These are phyloP conservation scores for Loris lydekkerianus DNA, from an alignment of 2,797 vertebrate species.

Conservation along the genomic window DNA sequence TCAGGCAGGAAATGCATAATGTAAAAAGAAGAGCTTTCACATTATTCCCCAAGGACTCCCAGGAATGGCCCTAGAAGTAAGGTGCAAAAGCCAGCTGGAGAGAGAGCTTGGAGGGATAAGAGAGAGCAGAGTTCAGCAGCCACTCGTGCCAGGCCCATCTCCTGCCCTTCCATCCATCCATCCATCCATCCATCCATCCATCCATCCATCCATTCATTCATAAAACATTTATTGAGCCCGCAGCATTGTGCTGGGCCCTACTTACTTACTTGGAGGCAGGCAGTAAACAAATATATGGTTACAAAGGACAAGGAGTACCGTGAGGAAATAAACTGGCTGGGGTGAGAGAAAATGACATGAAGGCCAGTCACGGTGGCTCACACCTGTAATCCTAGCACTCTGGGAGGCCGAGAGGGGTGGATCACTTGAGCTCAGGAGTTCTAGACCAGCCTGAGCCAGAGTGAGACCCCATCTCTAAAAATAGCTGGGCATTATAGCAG, in stretches of 20 bases:
- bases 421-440: too few species aligned
- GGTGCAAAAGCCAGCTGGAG: slow-evolving; percentile 51
- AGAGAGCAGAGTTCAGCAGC: background rate
- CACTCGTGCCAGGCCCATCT: background rate
- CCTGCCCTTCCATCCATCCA: background rate
- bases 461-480: too few species aligned
- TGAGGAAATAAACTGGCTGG: background rate
- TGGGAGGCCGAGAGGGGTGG: too few species aligned
- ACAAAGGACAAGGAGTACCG: background rate
- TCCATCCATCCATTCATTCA: slow-evolving; percentile 49
- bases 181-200: slow-evolving; percentile 46
- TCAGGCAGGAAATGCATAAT: slow-evolving; percentile 71
- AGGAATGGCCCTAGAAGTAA: slow-evolving; percentile 72
- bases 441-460: too few species aligned
- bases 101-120: background rate
- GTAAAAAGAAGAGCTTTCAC: slow-evolving; percentile 63
- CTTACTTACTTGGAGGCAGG: background rate
- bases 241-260: background rate
- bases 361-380: too few species aligned
- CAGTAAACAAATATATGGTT: background rate
- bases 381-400: too few species aligned
- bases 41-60: slow-evolving; percentile 58
- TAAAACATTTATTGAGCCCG: background rate
- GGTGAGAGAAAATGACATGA: background rate
- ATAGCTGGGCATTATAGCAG: too few species aligned